phyloP scores from a whole-genome alignment of 64 coral and sea anemone genomes.

The Pachyseris speciosa region DNA sequence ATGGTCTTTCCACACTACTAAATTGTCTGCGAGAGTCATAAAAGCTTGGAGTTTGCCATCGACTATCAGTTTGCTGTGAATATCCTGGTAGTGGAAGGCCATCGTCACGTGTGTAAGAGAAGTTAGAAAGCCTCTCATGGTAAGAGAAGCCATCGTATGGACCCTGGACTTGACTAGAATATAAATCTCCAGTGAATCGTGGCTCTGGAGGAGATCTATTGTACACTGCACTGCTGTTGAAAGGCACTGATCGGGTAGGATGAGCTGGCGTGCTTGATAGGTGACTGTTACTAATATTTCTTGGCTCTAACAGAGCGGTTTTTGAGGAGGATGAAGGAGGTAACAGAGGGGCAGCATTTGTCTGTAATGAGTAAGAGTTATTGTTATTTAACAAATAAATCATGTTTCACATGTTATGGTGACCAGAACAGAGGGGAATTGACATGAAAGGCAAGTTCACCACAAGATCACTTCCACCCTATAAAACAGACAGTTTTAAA shows the following conservation, averaged over 20 bases:
- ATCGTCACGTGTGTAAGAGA: not conserved
- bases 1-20: not conserved
- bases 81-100: not conserved
- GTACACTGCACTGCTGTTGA: not conserved
- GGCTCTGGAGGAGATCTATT: not conserved
- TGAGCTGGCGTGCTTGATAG: not conserved
- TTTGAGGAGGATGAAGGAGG: not conserved
- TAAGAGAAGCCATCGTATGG: not conserved
- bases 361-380: not conserved
- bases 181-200: not conserved
- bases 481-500: too few species aligned
- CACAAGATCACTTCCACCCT: too few species aligned
- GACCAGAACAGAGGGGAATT: not conserved
- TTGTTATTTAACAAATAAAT: too few species aligned
- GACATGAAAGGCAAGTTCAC: too few species aligned
- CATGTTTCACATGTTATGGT: too few species aligned
- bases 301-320: not conserved
- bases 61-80: not conserved
- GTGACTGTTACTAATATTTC: not conserved
- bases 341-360: not conserved
- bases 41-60: not conserved
- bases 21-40: conserved; percentile 13
- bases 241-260: not conserved
- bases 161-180: not conserved
- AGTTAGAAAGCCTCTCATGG: not conserved